A percentile compares a stretch with the other conserved stretches of the same genome.
phyloP scores from a whole-genome alignment of 2,113 vertebrate species.

The Pachyramphus minor region DNA sequence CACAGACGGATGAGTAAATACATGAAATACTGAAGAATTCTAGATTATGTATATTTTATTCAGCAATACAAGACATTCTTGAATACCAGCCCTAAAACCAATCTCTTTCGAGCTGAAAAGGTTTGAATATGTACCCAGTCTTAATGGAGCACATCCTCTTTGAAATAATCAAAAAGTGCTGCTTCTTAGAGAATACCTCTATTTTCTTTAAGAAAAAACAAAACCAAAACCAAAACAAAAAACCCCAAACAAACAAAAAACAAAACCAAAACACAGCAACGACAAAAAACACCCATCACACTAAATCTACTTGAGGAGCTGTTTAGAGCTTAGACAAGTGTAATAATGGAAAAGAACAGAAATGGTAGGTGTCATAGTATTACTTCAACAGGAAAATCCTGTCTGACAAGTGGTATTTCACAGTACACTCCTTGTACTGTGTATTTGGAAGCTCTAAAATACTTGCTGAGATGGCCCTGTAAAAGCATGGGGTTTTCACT shows the following conservation, averaged over 20 bases:
- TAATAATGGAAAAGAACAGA: neutral
- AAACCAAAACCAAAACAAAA: neutral
- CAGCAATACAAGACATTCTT: neutral
- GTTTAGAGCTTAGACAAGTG: neutral
- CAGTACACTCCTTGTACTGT: neutral
- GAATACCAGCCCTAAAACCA: neutral
- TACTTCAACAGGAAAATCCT: neutral
- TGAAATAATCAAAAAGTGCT: neutral
- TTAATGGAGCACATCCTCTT: neutral
- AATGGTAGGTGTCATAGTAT: neutral
- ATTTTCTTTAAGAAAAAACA: neutral
- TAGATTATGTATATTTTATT: neutral
- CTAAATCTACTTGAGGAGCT: neutral
- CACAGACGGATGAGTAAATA: neutral
- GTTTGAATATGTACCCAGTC: neutral
- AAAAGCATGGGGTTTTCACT: neutral
- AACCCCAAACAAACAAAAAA: too few relatives aligned
- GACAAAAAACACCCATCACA: too few relatives aligned
- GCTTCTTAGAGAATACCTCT: neutral
- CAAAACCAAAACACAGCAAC: neutral
- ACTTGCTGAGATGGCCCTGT: neutral
- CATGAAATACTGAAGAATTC: neutral
- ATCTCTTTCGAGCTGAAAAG: neutral
- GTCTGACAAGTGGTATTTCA: neutral
- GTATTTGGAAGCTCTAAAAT: neutral